These are phyloP conservation scores for Nothoprocta pentlandii DNA, from an alignment of 2,113 vertebrate genomes.

Conservation along the genomic window DNA sequence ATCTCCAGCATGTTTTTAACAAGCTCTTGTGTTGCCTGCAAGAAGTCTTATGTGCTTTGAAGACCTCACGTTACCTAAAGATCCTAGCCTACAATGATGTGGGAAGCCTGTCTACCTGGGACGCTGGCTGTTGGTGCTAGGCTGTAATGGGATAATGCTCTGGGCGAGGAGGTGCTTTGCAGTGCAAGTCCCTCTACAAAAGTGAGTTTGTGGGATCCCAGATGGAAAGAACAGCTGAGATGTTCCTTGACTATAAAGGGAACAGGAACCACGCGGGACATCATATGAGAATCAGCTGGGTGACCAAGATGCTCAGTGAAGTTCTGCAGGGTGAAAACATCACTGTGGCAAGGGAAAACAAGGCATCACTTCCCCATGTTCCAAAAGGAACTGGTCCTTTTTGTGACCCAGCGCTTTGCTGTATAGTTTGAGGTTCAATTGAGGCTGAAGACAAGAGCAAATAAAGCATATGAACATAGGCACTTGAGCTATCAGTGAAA, in stretches of 20 bases:
- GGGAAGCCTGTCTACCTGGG: not conserved
- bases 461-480: not conserved
- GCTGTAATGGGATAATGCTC: not conserved
- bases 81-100: rapidly evolving
- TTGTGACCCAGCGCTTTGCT: not conserved
- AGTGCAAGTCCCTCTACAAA: not conserved
- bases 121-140: not conserved
- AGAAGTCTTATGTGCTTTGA: not conserved
- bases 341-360: not conserved
- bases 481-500: not conserved
- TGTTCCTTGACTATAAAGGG: not conserved
- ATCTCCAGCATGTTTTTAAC: not conserved
- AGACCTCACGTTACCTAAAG: not conserved
- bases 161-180: not conserved
- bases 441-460: not conserved
- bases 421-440: not conserved
- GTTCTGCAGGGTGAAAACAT: not conserved
- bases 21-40: not conserved
- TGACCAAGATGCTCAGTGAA: not conserved
- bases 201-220: not conserved
- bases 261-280: rapidly evolving
- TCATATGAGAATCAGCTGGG: not conserved
- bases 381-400: not conserved
- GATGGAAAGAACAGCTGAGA: rapidly evolving
- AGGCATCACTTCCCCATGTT: too few relatives aligned